Percentiles rank a stretch among this genome's conserved stretches.
Evolutionary conservation across 2,888 invertebrate species (phyloP).

Genomic region (Helobdella robusta): DNA sequence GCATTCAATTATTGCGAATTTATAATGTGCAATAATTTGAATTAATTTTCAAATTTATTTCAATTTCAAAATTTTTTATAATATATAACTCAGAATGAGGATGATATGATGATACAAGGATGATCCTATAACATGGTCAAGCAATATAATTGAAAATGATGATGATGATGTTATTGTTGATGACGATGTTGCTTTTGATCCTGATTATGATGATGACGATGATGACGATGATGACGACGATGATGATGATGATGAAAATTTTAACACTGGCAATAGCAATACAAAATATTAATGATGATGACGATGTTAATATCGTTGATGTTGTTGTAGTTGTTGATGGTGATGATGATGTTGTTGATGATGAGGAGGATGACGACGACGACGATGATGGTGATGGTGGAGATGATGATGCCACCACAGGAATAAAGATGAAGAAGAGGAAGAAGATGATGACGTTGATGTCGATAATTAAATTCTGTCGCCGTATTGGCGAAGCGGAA

Average conservation of each 20-base stretch:
- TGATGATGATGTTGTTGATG: slow-evolving; percentile 2
- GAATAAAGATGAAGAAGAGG: no score
- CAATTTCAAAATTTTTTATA: no score
- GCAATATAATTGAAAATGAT: neutral
- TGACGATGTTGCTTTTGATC: neutral
- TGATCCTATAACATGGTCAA: neutral
- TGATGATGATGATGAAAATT: slow-evolving; percentile 13
- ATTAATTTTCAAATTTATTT: no score
- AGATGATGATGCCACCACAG: neutral
- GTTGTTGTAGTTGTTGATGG: neutral
- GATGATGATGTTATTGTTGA: no score
- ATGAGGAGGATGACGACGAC: slow-evolving; percentile 14
- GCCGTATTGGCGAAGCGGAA: no score
- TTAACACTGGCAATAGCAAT: neutral
- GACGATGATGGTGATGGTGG: slow-evolving; percentile 20
- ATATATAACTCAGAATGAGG: no score
- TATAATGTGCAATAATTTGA: no score
- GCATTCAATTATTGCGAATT: no score
- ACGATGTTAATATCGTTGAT: neutral
- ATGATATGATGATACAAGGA: no score
- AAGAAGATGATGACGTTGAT: no score
- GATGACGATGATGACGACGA: slow-evolving; percentile 23
- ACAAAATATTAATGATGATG: neutral
- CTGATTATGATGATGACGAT: slow-evolving; percentile 10
- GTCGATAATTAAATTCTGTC: no score